phyloP scores from a whole-genome alignment of 2,888 invertebrate species.

The Polymixis lichenea region DNA sequence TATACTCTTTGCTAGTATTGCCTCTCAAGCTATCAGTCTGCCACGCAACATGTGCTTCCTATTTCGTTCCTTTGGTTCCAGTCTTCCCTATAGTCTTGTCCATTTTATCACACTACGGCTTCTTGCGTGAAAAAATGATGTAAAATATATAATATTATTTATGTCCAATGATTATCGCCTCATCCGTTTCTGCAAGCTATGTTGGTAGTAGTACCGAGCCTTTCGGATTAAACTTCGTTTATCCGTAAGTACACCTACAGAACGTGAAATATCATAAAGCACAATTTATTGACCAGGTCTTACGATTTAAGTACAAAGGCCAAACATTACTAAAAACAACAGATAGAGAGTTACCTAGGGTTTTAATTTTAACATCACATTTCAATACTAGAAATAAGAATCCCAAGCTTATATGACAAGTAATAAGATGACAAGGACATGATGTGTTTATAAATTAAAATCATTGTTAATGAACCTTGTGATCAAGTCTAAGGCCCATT shows the following conservation, averaged over 20 bases:
- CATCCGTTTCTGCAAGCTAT: background rate
- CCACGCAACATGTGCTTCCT: background rate
- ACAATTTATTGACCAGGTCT: background rate
- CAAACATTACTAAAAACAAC: background rate
- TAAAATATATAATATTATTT: too few relatives aligned
- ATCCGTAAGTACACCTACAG: background rate
- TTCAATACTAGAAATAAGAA: background rate
- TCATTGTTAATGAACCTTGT: conserved; percentile 86
- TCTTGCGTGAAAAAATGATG: background rate
- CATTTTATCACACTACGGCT: background rate
- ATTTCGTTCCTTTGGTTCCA: background rate
- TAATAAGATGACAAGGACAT: background rate
- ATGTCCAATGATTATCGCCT: too few relatives aligned
- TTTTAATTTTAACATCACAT: conserved; percentile 1
- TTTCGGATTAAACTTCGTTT: background rate
- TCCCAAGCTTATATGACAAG: background rate
- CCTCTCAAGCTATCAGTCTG: background rate
- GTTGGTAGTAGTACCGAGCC: background rate
- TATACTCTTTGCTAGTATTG: too few relatives aligned
- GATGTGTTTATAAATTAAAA: conserved; percentile 55
- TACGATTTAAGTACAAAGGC: background rate
- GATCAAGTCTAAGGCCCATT: conserved; percentile 90
- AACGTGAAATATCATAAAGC: background rate
- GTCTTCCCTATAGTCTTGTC: background rate
- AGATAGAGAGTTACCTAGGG: background rate